phyloP scores from a whole-genome alignment of 1,140 invertebrate species.

The Sesamia nonagrioides region DNA sequence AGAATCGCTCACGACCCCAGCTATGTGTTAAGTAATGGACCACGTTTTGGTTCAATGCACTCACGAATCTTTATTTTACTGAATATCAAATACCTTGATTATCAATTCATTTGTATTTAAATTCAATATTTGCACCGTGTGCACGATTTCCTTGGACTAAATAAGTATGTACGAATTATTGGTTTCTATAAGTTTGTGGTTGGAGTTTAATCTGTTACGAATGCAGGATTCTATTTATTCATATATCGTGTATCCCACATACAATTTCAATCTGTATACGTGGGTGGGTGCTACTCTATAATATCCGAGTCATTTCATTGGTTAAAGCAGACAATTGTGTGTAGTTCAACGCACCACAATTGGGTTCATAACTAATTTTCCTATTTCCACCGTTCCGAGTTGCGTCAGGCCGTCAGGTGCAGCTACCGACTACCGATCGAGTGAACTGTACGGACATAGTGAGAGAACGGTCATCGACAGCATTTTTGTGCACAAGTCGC shows the following conservation, averaged over 20 bases:
- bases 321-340: constrained; percentile 60
- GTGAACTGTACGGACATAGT: constrained; percentile 11
- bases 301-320: constrained; percentile 61
- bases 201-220: constrained; percentile 44
- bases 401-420: constrained; percentile 56
- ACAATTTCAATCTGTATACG: constrained; percentile 51
- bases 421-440: constrained; percentile 18
- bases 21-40: constrained; percentile 81
- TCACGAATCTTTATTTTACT: constrained; percentile 80
- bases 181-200: constrained; percentile 32
- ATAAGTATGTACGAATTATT: constrained; percentile 52
- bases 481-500: constrained; percentile 24
- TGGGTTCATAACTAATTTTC: constrained; percentile 71
- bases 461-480: constrained; percentile 17
- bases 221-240: constrained; percentile 48
- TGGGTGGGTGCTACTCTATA: constrained; percentile 52
- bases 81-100: constrained; percentile 75
- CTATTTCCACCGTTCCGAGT: constrained; percentile 69
- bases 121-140: constrained; percentile 67
- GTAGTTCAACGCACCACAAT: constrained; percentile 73
- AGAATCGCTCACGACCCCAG: constrained; percentile 71
- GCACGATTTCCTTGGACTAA: constrained; percentile 58
- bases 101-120: constrained; percentile 72
- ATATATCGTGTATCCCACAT: constrained; percentile 51
- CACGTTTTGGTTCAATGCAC: constrained; percentile 86